Percentiles rank a stretch among this genome's conserved stretches.
Conservation (phyloP, 2,113 vertebrate species). For the Thinocorus orbignyianus region DNA sequence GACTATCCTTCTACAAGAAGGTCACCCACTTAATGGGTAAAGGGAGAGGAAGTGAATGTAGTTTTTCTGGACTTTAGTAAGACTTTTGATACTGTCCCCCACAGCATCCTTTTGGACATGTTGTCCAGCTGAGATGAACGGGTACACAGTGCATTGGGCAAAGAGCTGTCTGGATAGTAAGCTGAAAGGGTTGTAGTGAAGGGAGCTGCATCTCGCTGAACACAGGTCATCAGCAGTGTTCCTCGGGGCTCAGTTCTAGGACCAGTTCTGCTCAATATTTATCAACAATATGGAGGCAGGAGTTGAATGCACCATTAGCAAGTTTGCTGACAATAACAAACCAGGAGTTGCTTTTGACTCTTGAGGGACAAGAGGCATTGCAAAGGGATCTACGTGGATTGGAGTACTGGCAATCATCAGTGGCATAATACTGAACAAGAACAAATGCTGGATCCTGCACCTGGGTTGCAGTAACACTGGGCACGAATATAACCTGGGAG, state of each 20-base stretch:
- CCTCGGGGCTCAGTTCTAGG: neutral
- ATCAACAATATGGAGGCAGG: neutral
- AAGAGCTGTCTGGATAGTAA: neutral
- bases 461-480: rapidly evolving
- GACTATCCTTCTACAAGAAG: neutral
- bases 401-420: neutral
- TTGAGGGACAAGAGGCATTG: neutral
- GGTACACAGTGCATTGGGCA: rapidly evolving
- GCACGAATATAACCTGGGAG: neutral
- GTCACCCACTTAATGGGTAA: neutral
- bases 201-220: neutral
- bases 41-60: neutral
- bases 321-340: neutral
- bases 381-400: neutral
- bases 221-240: neutral
- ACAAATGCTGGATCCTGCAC: neutral
- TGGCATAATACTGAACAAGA: neutral
- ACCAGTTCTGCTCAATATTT: neutral
- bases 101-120: neutral
- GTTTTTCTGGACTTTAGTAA: neutral
- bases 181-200: neutral
- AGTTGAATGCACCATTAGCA: neutral
- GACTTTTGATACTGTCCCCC: neutral
- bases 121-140: neutral
- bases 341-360: neutral